phyloP scores from a whole-genome alignment of 2,888 invertebrate genomes.

The Dilophus febrilis region DNA sequence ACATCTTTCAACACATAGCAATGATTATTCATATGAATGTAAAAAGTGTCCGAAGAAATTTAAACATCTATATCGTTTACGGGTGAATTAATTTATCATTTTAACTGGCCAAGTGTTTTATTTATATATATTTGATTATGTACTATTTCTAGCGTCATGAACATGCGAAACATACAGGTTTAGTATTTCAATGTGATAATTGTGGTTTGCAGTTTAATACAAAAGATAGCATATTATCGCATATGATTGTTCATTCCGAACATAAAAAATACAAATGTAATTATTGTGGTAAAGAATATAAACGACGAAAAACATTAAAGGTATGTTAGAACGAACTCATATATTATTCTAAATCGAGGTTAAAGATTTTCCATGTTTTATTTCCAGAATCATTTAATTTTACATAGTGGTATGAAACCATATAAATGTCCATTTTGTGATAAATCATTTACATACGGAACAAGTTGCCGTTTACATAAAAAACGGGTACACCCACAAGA shows the following conservation, averaged over 20 bases:
- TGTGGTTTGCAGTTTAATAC: conserved; percentile 30
- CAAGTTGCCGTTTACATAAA: conserved; percentile 29
- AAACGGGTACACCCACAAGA: conserved; percentile 26
- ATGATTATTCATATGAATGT: conserved; percentile 31
- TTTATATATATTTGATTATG: too few relatives aligned
- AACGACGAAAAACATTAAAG: conserved; percentile 19
- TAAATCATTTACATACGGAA: conserved; percentile 27
- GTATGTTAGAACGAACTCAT: too few relatives aligned
- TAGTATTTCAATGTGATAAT: conserved; percentile 27
- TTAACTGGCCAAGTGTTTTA: neutral
- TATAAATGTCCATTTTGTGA: conserved; percentile 28
- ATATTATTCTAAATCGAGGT: neutral
- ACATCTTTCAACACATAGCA: conserved; percentile 32
- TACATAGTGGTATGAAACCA: conserved; percentile 27
- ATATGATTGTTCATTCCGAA: conserved; percentile 27
- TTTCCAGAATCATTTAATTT: conserved; percentile 26
- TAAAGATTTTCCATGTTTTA: neutral
- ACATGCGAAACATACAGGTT: conserved; percentile 25
- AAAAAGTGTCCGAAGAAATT: conserved; percentile 24
- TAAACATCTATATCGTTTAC: conserved; percentile 23
- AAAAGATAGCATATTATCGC: conserved; percentile 31
- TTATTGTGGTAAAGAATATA: conserved; percentile 25
- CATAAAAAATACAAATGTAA: conserved; percentile 25
- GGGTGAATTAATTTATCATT: conserved; percentile 12
- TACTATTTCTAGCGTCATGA: conserved; percentile 25